These are phyloP conservation scores for Drosophila nikananu DNA, from an alignment of 1,140 invertebrate genomes.

Conservation along the genomic window DNA sequence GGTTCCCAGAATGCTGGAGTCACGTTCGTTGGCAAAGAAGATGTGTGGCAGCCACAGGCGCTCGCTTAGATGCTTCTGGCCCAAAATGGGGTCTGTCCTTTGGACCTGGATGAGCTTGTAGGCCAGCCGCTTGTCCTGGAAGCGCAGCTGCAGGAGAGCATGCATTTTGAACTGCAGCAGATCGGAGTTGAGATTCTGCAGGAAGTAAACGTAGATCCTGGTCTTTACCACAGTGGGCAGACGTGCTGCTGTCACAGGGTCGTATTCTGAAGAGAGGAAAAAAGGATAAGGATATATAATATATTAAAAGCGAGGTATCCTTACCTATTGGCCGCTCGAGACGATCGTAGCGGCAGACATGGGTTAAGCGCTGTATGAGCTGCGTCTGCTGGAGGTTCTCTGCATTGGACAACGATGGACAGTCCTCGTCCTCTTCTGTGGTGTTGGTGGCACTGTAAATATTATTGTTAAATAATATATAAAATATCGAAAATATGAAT, in stretches of 20 bases:
- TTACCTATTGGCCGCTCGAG: slow-evolving; percentile 73
- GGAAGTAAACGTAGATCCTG: slow-evolving; percentile 90
- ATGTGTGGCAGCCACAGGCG: slow-evolving; percentile 92
- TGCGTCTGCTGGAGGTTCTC: slow-evolving; percentile 70
- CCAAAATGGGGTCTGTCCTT: slow-evolving; percentile 87
- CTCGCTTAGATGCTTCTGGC: slow-evolving; percentile 89
- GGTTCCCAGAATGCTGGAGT: slow-evolving; percentile 89
- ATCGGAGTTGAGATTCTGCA: slow-evolving; percentile 91
- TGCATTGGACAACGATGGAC: slow-evolving; percentile 67
- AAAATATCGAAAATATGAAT: not conserved
- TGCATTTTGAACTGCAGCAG: slow-evolving; percentile 94
- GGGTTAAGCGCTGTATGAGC: slow-evolving; percentile 76
- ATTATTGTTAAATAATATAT: not conserved
- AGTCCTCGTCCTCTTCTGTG: slow-evolving; percentile 63
- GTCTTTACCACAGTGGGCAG: slow-evolving; percentile 88
- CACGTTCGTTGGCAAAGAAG: slow-evolving; percentile 93
- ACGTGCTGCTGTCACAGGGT: slow-evolving; percentile 63
- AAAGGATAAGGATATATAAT: not conserved
- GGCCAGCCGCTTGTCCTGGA: slow-evolving; percentile 89
- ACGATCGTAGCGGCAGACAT: slow-evolving; percentile 81
- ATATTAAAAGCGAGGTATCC: not conserved
- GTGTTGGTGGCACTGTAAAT: slow-evolving; percentile 44
- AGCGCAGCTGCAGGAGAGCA: slow-evolving; percentile 91
- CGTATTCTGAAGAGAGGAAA: slow-evolving; percentile 44
- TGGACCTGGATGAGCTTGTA: slow-evolving; percentile 87